A percentile compares a stretch with the other conserved stretches of the same genome.
Conservation (phyloP, 2,888 invertebrate species). For the Deilephila elpenor region DNA sequence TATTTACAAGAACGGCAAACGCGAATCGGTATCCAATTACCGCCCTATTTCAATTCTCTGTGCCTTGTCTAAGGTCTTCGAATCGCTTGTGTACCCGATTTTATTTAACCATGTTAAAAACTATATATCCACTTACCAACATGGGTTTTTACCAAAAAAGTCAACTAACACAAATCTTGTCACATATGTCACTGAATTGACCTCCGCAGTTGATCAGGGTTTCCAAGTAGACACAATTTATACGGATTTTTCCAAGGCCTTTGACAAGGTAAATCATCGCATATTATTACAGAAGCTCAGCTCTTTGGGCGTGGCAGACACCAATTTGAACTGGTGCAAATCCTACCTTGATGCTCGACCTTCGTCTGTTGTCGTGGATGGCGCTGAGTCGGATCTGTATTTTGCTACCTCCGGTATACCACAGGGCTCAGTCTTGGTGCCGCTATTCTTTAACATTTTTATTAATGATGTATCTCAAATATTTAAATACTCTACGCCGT, state of each 20-base stretch:
- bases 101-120: conserved; percentile 24
- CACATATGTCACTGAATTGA: conserved; percentile 5
- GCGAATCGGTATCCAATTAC: conserved; percentile 21
- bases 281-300: conserved; percentile 7
- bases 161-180: conserved; percentile 28
- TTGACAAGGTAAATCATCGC: conserved; percentile 9
- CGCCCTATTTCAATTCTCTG: conserved; percentile 28
- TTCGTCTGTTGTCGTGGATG: background rate
- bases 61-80: conserved; percentile 27
- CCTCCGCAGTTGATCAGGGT: conserved; percentile 22
- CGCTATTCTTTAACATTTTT: conserved; percentile 27
- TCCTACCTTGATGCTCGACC: conserved; percentile 20
- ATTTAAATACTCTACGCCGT: background rate
- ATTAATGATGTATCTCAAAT: conserved; percentile 22
- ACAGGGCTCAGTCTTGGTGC: conserved; percentile 17
- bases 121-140: background rate
- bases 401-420: conserved; percentile 16
- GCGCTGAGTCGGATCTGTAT: background rate
- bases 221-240: background rate
- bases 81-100: conserved; percentile 17
- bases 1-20: conserved; percentile 24
- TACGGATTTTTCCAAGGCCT: background rate
- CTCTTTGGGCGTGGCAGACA: background rate
- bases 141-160: conserved; percentile 17
- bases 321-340: conserved; percentile 7